A percentile compares a stretch with the other conserved stretches of the same genome.
These are phyloP conservation scores for Platyrinchus mystaceus DNA, from an alignment of 2,797 vertebrate genomes.

Conservation along the genomic window DNA sequence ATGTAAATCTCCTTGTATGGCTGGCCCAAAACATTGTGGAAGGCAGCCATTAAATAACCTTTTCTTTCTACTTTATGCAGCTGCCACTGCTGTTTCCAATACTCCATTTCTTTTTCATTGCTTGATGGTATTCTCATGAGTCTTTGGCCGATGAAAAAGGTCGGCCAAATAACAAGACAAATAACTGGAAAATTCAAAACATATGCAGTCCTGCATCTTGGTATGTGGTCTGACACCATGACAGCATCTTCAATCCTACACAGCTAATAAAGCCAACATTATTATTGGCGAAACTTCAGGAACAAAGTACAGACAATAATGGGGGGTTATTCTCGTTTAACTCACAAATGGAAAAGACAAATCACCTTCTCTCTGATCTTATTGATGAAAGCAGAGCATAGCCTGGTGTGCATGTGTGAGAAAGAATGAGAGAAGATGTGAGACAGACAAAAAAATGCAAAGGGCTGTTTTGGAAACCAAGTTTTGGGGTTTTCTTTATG, in stretches of 20 bases:
- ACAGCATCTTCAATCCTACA: neutral
- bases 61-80: neutral
- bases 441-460: neutral
- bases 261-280: constrained; percentile 11
- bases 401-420: neutral
- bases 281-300: constrained; percentile 27
- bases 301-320: neutral
- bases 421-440: neutral
- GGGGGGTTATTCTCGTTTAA: neutral
- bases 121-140: neutral
- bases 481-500: fast-evolving
- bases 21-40: neutral
- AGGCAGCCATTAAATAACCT: neutral
- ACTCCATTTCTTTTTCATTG: neutral
- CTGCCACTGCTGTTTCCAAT: constrained; percentile 1
- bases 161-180: too few relatives aligned
- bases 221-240: constrained; percentile 35
- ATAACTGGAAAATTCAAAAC: constrained; percentile 44
- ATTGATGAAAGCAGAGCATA: neutral
- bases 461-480: neutral
- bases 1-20: constrained; percentile 3
- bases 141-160: neutral
- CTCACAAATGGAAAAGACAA: neutral
- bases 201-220: neutral
- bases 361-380: neutral